Evolutionary conservation across 1,140 invertebrate genomes (phyloP).

Genomic region (Heliothis virescens): DNA sequence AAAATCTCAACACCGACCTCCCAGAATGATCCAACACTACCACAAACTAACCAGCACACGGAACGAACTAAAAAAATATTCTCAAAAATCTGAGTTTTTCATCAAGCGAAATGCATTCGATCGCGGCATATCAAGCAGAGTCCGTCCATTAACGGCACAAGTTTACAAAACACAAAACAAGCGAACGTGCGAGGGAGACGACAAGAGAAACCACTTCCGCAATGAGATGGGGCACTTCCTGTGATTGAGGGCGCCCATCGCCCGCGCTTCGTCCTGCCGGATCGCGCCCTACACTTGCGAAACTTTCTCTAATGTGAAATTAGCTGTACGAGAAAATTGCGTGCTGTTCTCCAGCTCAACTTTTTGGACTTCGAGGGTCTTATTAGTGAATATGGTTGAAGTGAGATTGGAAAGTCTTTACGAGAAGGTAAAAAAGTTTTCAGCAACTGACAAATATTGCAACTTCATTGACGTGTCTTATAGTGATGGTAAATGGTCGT

Average conservation of each 20-base stretch:
- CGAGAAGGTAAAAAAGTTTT: background rate
- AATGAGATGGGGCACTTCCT: slow-evolving; percentile 87
- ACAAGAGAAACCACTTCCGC: slow-evolving; percentile 86
- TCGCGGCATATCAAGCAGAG: slow-evolving; percentile 75
- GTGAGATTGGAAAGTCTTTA: background rate
- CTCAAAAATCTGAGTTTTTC: slow-evolving; percentile 61
- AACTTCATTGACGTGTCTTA: too few species aligned
- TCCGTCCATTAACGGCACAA: slow-evolving; percentile 75
- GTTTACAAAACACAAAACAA: slow-evolving; percentile 74
- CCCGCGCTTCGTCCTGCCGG: slow-evolving; percentile 52
- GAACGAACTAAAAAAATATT: background rate
- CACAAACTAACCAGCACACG: too few species aligned
- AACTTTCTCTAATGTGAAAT: slow-evolving; percentile 71
- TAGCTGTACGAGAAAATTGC: slow-evolving; percentile 59
- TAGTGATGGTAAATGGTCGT: too few species aligned
- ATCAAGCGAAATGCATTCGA: slow-evolving; percentile 77
- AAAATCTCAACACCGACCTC: background rate
- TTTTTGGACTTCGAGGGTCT: background rate
- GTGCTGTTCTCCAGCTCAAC: slow-evolving; percentile 3
- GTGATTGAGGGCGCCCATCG: slow-evolving; percentile 82
- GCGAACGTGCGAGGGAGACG: slow-evolving; percentile 72
- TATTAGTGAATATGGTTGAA: slow-evolving; percentile 4
- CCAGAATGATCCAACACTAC: background rate
- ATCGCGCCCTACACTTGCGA: slow-evolving; percentile 61
- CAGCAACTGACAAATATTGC: too few species aligned